Evolutionary conservation across 2,797 vertebrate genomes (phyloP), one percentile per base, ranked within the genome.

Genomic region (Tapirus indicus): DNA sequence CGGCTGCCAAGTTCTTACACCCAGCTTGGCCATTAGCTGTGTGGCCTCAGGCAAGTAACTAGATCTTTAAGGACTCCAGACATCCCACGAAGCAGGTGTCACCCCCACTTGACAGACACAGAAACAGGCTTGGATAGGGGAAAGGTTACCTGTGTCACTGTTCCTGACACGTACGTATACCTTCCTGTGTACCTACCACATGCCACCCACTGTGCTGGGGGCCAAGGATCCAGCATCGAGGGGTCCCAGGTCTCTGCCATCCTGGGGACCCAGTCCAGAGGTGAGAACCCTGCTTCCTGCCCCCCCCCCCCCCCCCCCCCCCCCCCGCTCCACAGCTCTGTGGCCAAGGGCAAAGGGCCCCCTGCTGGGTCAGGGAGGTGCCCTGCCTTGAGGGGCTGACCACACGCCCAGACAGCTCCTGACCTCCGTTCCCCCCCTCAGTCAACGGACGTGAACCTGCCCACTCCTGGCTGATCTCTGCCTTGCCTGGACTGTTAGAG

Each of bases 401-500:
- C 13, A 10, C 16, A 16, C 9, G 3, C 64, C 18, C 7, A 2
- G 6, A 20, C 10, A 13, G 32, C 23, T 27, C 54, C 41, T 10
- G 10, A 74, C 27, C 16, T 17, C 14, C 23, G 38, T 38, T 2
- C 18, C 47, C 6, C 18, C 17, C 9, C 38, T 44, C 38, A 38
- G 60, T n/a, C 1, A 3, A 16, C 23, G 32, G 21, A 35, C 0
- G 7, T 10, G 62, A 68, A 10, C 23, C 35, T 35, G 54, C n/a
- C 38, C 7, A 6, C 29, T 54, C 72, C n/a, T 23, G n/a, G 47
- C 35, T 47, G 21, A 8, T 20, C 62, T 6, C 23, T 35, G 27
- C 56, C 60, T 52, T 0, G 1, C 25, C 20, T 20, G 54, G n/a
- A 41, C 14, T 49, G 0, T 2, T 16, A 6, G 5, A 10, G 18